Base-by-base conservation (phyloP, 2,888 invertebrate species). In the Liopterus haemorrhoidalis region DNA sequence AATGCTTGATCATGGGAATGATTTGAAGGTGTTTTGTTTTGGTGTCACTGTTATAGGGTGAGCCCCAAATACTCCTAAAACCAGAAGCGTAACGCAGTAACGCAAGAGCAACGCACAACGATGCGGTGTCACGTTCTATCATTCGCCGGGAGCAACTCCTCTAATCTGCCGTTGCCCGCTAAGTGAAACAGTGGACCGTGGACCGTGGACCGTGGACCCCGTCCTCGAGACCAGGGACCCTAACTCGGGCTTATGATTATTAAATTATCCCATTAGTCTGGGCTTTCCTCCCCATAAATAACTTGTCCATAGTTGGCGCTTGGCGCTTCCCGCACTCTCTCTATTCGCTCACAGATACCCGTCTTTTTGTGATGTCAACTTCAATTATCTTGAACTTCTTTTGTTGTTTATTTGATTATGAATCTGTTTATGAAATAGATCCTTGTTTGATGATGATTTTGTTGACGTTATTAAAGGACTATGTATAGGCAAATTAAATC, bases 181-280 rank as follows among this genome's bases (percentile, higher is more conserved):
- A 41, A 41, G 41, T 41, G 41, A 41, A 41, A 41, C 41, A 22
- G 31, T 15, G 31, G 41, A 41, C 41, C 41, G 12, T 9, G 15
- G 15, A 5, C 8, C 20, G 8, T 22, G n/a, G 22, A 21, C 11
- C 15, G 22, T 12, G 15, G 12, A 15, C 24, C 37, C 24, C 14
- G 16, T 24, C 21, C 14, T 21, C 37, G 24, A 32, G 19, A 31
- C 25, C 5, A n/a, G n/a, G 3, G 25, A 25, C 2, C 12, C n/a
- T 25, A 12, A n/a, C 5, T 3, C 3, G 25, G 19, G 58, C 57
- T 59, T 59, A 59, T 59, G 58, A 59, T 59, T 59, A 59, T 59
- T 59, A 57, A 59, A 59, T 59, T 59, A 59, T 58, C 56, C 56
- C 55, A 59, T 59, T 59, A 59, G 57, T 46, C 39, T 41, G 46